These are phyloP conservation scores for Sarcophaga carnaria DNA, from an alignment of 2,888 invertebrate genomes.

Conservation along the genomic window DNA sequence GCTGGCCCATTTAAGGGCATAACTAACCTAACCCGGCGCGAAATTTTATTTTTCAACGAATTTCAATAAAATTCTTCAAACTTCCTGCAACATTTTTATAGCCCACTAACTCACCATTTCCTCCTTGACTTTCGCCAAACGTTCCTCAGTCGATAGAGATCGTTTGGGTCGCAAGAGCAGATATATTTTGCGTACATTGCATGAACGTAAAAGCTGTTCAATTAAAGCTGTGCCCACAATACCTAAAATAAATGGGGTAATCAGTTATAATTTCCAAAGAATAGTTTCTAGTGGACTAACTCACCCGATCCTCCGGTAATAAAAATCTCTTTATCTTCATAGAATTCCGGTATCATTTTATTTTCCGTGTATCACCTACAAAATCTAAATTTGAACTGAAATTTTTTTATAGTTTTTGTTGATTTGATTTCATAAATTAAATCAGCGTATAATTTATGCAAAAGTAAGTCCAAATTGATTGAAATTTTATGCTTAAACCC, in stretches of 20 bases:
- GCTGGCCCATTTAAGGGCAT: no score
- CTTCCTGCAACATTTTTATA: no score
- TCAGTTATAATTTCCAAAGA: neutral
- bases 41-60: no score
- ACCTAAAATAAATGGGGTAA: constrained; percentile 82
- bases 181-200: constrained; percentile 89
- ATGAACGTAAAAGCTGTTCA: constrained; percentile 93
- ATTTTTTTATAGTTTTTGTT: neutral
- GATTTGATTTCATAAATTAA: neutral
- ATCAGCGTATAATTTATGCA: neutral
- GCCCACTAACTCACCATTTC: constrained; percentile 82
- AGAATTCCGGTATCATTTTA: constrained; percentile 83
- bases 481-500: neutral
- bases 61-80: no score
- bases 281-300: neutral
- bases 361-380: neutral
- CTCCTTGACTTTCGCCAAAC: constrained; percentile 85
- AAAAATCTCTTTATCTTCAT: constrained; percentile 87
- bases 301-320: constrained; percentile 90
- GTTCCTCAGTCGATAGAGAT: constrained; percentile 84
- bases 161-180: constrained; percentile 89
- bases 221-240: constrained; percentile 94
- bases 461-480: neutral
- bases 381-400: constrained; percentile 19
- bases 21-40: no score